Evolutionary conservation across 2,888 invertebrate species (phyloP), one percentile per base, ranked within the genome.

Genomic region (Cosmia pyralina): DNA sequence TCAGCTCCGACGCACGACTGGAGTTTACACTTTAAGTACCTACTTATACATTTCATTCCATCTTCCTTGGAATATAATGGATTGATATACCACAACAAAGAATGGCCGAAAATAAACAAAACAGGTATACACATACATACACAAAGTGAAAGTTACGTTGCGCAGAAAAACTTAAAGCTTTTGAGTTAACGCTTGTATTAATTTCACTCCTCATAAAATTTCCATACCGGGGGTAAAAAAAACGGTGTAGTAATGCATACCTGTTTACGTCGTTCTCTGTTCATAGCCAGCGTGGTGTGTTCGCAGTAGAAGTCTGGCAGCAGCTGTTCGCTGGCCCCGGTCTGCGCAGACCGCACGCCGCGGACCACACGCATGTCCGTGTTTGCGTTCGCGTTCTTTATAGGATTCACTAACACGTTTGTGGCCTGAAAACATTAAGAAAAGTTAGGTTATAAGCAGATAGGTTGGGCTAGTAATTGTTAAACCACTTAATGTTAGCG

Each of bases 291-390:
- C 3, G 98, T 98, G 83, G 98, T 98, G 94, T 99, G 99, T 92
- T 99, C 99, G 88, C 99, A 99, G 94, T 99, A 99, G 96, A 99
- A 99, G 94, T 99, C 99, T 0, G 99, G 98, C 80, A 99, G 94
- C 69, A 99, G 96, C 92, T 99, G 99, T 90, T 99, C 99, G 84
- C 97, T 97, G 63, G 97, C 96, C 0, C 97, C 97, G 53, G 97
- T 96, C 0, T 97, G 97, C 11, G 97, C 97, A 22, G 97, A 97
- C 72, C 97, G 97, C 72, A 97, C 97, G 77, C 97, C 98, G 62
- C 97, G 95, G 13, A 97, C 97, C 4, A 82, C 87, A 22, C 96
- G 94, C 92, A 97, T 95, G 87, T 97, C 97, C 88, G 97, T 97
- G 77, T 97, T 96, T 13, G 98, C 97, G 89, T 98, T 97, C 46